phyloP scores from a whole-genome alignment of 2,113 vertebrate genomes.

The Motacilla tschutschensis region DNA sequence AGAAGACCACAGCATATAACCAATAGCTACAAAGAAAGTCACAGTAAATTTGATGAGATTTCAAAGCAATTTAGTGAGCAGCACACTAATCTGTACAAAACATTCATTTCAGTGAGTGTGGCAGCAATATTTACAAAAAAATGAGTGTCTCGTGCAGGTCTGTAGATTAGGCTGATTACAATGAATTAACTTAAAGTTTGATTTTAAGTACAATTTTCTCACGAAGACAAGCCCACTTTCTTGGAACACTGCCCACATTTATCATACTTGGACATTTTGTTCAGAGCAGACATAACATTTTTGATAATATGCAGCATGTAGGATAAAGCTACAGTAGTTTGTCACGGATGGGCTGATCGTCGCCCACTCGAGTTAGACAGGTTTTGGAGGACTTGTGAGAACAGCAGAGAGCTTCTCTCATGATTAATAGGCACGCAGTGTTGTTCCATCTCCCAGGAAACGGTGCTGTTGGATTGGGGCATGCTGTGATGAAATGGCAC shows the following conservation, averaged over 20 bases:
- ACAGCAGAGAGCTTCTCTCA: constrained; percentile 17
- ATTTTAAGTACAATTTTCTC: background rate
- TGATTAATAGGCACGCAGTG: constrained; percentile 26
- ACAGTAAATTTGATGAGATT: background rate
- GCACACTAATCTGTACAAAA: background rate
- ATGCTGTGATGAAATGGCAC: constrained; percentile 13
- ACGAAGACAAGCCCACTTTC: constrained; percentile 17
- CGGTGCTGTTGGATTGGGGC: background rate
- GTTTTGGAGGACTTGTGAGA: constrained; percentile 34
- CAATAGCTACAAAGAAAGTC: background rate
- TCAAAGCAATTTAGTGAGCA: background rate
- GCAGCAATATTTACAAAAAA: background rate
- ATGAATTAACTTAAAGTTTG: background rate
- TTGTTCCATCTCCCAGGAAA: constrained; percentile 50
- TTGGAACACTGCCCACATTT: background rate
- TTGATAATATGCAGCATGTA: background rate
- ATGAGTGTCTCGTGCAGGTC: background rate
- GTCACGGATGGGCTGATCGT: constrained; percentile 44
- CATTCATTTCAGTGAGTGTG: background rate
- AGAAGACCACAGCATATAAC: background rate
- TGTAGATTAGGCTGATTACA: constrained; percentile 19
- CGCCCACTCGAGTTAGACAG: constrained; percentile 45
- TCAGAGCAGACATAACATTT: constrained; percentile 54
- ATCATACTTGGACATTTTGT: constrained; percentile 40
- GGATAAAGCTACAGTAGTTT: constrained; percentile 30